Evolutionary conservation across 2,113 vertebrate genomes (phyloP).

Genomic region (Xiphophorus maculatus): DNA sequence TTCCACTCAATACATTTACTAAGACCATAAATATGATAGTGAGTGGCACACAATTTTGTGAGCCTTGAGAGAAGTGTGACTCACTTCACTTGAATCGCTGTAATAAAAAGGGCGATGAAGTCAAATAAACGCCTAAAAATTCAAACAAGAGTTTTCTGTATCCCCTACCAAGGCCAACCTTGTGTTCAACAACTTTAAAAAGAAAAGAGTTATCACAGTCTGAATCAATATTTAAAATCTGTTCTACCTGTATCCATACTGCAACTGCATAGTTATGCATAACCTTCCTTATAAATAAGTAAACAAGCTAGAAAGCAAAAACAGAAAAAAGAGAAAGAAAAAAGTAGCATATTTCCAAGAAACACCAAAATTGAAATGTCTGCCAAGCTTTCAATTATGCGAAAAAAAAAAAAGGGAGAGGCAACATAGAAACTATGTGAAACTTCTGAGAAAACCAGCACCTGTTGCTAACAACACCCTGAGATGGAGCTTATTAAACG

Average conservation of each 20-base stretch:
- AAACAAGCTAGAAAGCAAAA: background rate
- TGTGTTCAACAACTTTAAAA: background rate
- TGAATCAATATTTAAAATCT: background rate
- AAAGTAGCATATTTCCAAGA: background rate
- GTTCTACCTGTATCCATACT: background rate
- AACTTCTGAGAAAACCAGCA: slow-evolving; percentile 38
- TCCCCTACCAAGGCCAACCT: background rate
- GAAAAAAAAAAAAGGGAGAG: background rate
- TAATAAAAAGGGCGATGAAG: background rate
- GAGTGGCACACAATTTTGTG: slow-evolving; percentile 26
- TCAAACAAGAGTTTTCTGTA: background rate
- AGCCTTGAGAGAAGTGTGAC: slow-evolving; percentile 18
- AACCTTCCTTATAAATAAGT: background rate
- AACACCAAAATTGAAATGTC: background rate
- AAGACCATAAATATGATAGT: slow-evolving; percentile 1
- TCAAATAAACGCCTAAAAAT: background rate
- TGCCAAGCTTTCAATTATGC: background rate
- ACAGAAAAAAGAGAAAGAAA: too few relatives aligned
- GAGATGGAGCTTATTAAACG: background rate
- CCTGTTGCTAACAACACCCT: slow-evolving; percentile 64
- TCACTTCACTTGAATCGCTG: background rate
- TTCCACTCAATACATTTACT: slow-evolving; percentile 31
- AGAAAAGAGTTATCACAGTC: too few relatives aligned
- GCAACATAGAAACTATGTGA: slow-evolving; percentile 31
- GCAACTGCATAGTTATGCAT: background rate